A percentile compares a stretch with the other conserved stretches of the same genome.
phyloP scores from a whole-genome alignment of 2,888 invertebrate species.

The Pasiphila rectangulata region DNA sequence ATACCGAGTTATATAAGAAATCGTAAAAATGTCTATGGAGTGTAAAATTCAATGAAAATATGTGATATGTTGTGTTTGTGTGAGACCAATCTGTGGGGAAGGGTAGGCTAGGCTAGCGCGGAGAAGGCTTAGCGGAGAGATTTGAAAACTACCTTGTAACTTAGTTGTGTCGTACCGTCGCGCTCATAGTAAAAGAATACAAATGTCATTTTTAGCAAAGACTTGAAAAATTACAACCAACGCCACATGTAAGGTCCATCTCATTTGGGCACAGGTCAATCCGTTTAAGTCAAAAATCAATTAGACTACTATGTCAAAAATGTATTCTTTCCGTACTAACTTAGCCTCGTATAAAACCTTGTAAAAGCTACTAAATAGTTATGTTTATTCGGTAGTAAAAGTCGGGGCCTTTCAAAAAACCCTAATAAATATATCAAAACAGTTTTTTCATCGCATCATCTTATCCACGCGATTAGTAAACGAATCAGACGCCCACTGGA shows the following conservation, averaged over 20 bases:
- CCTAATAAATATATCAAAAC: conserved; percentile 67
- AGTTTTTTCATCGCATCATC: conserved; percentile 35
- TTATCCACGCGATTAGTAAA: conserved; percentile 26
- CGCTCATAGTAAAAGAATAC: too few species aligned
- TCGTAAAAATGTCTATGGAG: conserved; percentile 40
- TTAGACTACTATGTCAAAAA: neutral
- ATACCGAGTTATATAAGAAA: conserved; percentile 17
- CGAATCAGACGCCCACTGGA: conserved; percentile 13
- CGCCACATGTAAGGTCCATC: too few species aligned
- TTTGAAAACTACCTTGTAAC: too few species aligned
- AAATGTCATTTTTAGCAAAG: too few species aligned
- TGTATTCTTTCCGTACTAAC: conserved; percentile 39
- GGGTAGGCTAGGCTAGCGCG: conserved; percentile 11
- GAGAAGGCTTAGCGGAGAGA: too few species aligned
- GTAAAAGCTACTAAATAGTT: conserved; percentile 72
- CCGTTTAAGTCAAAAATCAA: neutral
- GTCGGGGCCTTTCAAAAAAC: conserved; percentile 61
- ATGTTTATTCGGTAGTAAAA: conserved; percentile 68
- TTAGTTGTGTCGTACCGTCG: too few species aligned
- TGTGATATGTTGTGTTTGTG: conserved; percentile 41
- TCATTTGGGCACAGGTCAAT: too few species aligned
- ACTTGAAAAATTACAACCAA: too few species aligned
- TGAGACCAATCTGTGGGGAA: conserved; percentile 29
- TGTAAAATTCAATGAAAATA: conserved; percentile 50
- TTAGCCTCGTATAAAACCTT: conserved; percentile 56